Percentiles rank a stretch among this genome's conserved stretches.
Conservation (phyloP, 2,888 invertebrate genomes). For the Nomada lathburiana region DNA sequence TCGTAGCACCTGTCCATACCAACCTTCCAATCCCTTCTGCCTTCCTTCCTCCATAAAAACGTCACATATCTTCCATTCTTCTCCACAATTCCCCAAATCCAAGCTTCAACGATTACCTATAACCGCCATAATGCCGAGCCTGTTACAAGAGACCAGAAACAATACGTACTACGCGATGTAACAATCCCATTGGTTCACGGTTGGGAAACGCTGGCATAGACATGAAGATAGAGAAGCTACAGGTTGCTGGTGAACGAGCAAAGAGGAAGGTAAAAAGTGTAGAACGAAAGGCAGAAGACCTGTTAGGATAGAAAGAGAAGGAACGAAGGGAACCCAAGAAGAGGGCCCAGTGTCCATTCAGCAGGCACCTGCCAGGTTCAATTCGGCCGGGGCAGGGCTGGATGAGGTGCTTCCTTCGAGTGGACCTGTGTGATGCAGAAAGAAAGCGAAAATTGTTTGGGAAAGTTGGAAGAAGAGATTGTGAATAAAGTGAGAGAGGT, state of each 20-base stretch:
- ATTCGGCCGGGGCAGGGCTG: constrained; percentile 68
- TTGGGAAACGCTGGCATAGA: constrained; percentile 57
- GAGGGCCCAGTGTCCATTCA: constrained; percentile 70
- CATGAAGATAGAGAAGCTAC: constrained; percentile 42
- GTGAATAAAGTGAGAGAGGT: neutral
- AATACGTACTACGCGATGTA: neutral
- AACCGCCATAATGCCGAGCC: too few species aligned
- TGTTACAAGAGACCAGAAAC: neutral
- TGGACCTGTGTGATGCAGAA: constrained; percentile 26
- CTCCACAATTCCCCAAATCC: too few species aligned
- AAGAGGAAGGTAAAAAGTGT: constrained; percentile 16
- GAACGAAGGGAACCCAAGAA: constrained; percentile 34
- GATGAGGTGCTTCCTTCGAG: constrained; percentile 43
- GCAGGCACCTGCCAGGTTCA: constrained; percentile 76
- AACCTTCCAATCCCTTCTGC: too few species aligned
- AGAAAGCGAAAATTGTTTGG: constrained; percentile 25
- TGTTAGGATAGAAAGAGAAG: constrained; percentile 13
- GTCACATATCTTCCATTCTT: too few species aligned
- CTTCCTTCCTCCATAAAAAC: too few species aligned
- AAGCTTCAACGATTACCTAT: too few species aligned
- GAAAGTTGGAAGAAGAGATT: constrained; percentile 14
- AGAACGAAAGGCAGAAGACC: constrained; percentile 20
- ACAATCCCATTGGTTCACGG: constrained; percentile 12
- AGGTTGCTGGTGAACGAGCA: neutral
- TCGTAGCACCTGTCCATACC: too few species aligned